Conservation (phyloP, 2,113 vertebrate genomes). For the Mola mola region DNA sequence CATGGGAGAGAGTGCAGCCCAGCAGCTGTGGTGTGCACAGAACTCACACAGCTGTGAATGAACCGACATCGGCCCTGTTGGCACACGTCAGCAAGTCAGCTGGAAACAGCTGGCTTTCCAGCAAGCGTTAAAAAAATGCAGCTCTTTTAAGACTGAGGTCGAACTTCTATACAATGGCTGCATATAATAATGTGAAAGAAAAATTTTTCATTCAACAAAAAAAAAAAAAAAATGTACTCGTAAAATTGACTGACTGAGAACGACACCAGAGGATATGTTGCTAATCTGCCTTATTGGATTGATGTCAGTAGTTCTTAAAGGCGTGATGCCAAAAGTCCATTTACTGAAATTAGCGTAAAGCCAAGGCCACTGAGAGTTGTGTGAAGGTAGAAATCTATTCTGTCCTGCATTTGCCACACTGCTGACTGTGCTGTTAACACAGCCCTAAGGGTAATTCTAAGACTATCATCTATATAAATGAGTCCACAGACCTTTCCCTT, state of each 20-base stretch:
- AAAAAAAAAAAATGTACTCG: neutral
- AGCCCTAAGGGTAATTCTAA: constrained; percentile 26
- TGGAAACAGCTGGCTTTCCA: constrained; percentile 29
- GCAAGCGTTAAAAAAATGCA: constrained; percentile 6
- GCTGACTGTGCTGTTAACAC: constrained; percentile 39
- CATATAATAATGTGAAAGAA: neutral
- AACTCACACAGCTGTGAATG: constrained; percentile 63
- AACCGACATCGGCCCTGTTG: constrained; percentile 27
- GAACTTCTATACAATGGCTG: neutral
- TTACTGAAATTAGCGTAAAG: constrained; percentile 7
- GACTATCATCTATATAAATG: constrained; percentile 43
- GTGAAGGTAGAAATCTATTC: neutral
- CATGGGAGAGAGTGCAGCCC: constrained; percentile 42
- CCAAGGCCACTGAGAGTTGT: constrained; percentile 2
- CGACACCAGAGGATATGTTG: neutral
- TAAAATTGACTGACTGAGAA: neutral
- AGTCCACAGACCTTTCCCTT: constrained; percentile 6
- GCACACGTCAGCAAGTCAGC: constrained; percentile 47
- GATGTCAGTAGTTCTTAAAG: neutral
- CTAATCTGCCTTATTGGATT: neutral
- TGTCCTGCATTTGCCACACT: constrained; percentile 18
- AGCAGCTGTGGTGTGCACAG: constrained; percentile 60
- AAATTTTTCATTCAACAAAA: neutral
- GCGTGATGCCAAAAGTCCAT: neutral
- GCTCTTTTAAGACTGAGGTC: constrained; percentile 10